Base-by-base conservation (phyloP, 2,888 invertebrate species). In the Axea sp. region DNA sequence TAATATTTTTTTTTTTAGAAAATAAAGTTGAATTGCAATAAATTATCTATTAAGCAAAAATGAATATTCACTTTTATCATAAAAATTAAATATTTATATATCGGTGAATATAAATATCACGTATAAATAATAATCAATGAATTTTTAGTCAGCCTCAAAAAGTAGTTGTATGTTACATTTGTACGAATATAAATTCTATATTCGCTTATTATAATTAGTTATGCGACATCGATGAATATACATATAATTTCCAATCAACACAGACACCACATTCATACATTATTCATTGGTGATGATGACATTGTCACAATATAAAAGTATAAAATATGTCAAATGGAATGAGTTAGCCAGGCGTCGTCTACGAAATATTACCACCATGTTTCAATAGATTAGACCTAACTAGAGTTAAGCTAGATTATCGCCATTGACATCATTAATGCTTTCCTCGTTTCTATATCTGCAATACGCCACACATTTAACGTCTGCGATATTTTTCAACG, bases 231-330 rank as follows among this genome's bases (percentile, higher is more conserved):
- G 80, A 82, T 81, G 82, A 82, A 81, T 84, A 82, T 79, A 83
- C 30, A 49, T 47, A 45, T 37, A 51, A 24, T 43, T 43, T 19
- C 24, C 31, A 75, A 76, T 81, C 71, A 80, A 49, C 30, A 30
- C 39, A 22, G 22, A 49, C 82, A 82, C 81, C 81, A 81, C 37
- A 45, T 39, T 60, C 30, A 35, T 57, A 53, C 68, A 78, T 79
- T 74, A 72, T 51, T 68, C 19, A 55, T 12, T 17, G 33, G 31
- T 49, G 64, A 75, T 41, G 65, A n/a, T n/a, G 41, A 76, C 73
- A 77, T 81, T 82, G 82, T 81, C 81, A 78, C 81, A 77, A 82
- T 86, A 86, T 87, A 87, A 87, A 87, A 87, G 85, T 87, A 87
- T 84, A 86, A 87, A 87, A 86, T 85, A 80, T 83, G 79, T 76